Evolutionary conservation across 2,797 vertebrate genomes (phyloP).

Genomic region (Sylvilagus floridanus): DNA sequence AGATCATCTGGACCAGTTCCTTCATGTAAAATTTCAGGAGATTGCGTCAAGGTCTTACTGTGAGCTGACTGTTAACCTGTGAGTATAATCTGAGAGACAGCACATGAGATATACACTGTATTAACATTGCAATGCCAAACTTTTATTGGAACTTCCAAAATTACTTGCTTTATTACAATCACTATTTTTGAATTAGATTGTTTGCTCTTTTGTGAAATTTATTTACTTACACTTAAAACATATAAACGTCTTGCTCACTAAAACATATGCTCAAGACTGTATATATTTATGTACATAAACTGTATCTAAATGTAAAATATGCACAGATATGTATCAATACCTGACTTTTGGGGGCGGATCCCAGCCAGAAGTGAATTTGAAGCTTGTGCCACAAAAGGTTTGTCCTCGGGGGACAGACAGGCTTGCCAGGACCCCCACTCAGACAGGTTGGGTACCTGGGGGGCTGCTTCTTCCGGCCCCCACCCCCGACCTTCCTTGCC

Average conservation of each 20-base stretch:
- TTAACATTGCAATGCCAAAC: neutral
- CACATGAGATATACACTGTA: neutral
- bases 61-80: neutral
- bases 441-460: too few relatives aligned
- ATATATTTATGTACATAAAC: neutral
- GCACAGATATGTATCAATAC: neutral
- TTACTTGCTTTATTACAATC: neutral
- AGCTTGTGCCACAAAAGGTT: too few relatives aligned
- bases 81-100: neutral
- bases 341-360: neutral
- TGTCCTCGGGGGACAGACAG: too few relatives aligned
- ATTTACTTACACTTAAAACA: slow-evolving; percentile 32
- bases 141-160: neutral
- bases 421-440: too few relatives aligned
- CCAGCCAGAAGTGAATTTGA: too few relatives aligned
- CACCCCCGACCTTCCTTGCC: too few relatives aligned
- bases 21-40: neutral
- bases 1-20: neutral
- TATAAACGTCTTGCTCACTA: neutral
- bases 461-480: too few relatives aligned
- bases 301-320: neutral
- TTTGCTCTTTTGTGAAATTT: neutral
- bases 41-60: neutral
- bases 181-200: neutral
- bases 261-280: neutral